Base-by-base conservation (phyloP, 1,140 invertebrate species). In the Panulirus ornatus region DNA sequence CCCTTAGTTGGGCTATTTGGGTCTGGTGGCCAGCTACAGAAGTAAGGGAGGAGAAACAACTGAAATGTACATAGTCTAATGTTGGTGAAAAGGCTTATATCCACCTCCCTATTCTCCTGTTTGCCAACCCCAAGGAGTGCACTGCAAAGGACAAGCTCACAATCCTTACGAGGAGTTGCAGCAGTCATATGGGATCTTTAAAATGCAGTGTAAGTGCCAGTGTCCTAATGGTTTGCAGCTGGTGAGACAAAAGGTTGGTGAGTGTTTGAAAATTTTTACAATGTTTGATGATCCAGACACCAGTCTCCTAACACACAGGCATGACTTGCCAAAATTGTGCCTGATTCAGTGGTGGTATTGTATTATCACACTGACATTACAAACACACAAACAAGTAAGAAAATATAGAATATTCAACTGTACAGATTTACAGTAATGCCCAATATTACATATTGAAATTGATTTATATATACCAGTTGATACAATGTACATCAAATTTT, bases 351-450 rank as follows among this genome's bases (percentile, higher is more conserved):
- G 79, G 79, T 89, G 79, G 81, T 89, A 42, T 82, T 38, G 42
- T 82, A 82, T 51, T 84, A 84, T 84, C 83, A 90, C 88, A 90
- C 70, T 89, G 78, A 90, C 83, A 90, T 88, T 90, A 90, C 88
- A 90, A 90, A 90, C 88, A 90, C 88, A 90, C 88, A 92, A 92
- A 92, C 91, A 92, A 92, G 91, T 92, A 92, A 87, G 91, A 92
- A 92, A 92, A 92, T 92, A 92, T 92, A 92, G 87, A 92, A 90
- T 92, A 90, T 92, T 92, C 88, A 89, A 87, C 91, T 92, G 91
- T 92, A 92, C 91, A 92, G 91, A 92, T 92, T 92, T 90, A 90
- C 88, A 90, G 84, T 92, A 87, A 92, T 90, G 84, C 89, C 88
- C 91, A 90, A 90, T 87, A 92, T 87, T 90, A 90, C 88, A 90